A percentile compares a stretch with the other conserved stretches of the same genome.
phyloP scores from a whole-genome alignment of 1,140 invertebrate genomes.

The Tribolium castaneum region DNA sequence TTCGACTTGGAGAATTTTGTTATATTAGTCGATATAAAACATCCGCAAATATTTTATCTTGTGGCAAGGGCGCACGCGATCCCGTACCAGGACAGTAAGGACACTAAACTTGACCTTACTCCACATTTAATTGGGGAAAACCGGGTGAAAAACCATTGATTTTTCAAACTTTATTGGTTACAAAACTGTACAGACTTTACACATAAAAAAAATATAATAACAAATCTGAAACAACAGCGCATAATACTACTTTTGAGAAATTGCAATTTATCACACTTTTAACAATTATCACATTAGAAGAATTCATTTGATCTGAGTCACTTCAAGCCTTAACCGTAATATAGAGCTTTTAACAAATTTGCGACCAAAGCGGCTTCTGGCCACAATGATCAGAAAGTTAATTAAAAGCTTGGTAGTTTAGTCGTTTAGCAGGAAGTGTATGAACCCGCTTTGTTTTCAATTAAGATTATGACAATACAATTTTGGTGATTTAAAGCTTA shows the following conservation, averaged over 20 bases:
- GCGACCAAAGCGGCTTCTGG: no score
- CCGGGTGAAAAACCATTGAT: background rate
- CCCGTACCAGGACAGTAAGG: constrained; percentile 50
- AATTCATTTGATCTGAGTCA: background rate
- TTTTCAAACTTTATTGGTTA: background rate
- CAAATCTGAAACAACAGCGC: constrained; percentile 13
- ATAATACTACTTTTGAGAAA: constrained; percentile 21
- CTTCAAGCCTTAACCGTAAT: no score
- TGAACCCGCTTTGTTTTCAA: no score
- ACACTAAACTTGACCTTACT: constrained; percentile 52
- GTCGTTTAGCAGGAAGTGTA: no score
- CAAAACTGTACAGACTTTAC: constrained; percentile 27
- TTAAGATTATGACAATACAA: no score
- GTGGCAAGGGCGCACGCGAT: constrained; percentile 49
- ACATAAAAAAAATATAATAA: constrained; percentile 32
- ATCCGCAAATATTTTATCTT: constrained; percentile 41
- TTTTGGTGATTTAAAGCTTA: no score
- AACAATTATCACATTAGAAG: constrained; percentile 28
- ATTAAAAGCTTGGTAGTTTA: no score
- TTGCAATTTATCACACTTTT: constrained; percentile 39
- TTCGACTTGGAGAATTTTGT: constrained; percentile 6
- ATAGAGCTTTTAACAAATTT: no score
- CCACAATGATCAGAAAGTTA: no score
- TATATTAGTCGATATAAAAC: constrained; percentile 24
- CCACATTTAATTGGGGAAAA: constrained; percentile 6